These are phyloP conservation scores for Drosophila maculinotata DNA, from an alignment of 2,888 invertebrate genomes.

Conservation along the genomic window DNA sequence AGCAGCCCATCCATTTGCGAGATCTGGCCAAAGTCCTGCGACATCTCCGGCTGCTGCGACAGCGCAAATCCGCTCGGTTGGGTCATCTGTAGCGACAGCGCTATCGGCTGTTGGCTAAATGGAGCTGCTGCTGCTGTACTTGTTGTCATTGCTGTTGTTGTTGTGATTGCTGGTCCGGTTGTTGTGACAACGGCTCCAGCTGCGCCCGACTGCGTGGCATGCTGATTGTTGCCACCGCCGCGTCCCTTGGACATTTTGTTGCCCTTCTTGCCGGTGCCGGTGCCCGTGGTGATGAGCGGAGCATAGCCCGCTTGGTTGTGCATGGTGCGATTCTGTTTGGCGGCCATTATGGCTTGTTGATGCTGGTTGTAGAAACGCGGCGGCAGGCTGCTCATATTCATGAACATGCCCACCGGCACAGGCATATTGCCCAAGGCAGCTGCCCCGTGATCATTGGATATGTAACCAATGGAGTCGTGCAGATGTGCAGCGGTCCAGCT, in stretches of 20 bases:
- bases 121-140: conserved; percentile 81
- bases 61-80: conserved; percentile 88
- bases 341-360: conserved; percentile 87
- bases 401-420: conserved; percentile 97
- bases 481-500: conserved; percentile 55
- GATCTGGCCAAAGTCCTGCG: conserved; percentile 85
- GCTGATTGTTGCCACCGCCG: conserved; percentile 9
- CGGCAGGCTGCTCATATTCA: conserved; percentile 93
- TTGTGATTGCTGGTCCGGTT: conserved; percentile 7
- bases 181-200: neutral
- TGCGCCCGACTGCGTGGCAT: neutral
- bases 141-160: neutral
- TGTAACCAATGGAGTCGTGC: conserved; percentile 96
- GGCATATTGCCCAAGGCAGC: conserved; percentile 92
- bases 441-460: conserved; percentile 93
- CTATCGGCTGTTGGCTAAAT: conserved; percentile 88
- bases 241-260: conserved; percentile 20
- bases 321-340: conserved; percentile 84
- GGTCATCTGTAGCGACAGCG: conserved; percentile 89
- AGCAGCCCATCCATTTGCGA: conserved; percentile 97
- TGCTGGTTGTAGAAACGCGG: conserved; percentile 92
- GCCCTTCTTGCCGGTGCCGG: conserved; percentile 60
- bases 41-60: conserved; percentile 87
- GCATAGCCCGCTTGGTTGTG: conserved; percentile 31
- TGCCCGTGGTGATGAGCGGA: conserved; percentile 20